phyloP scores from a whole-genome alignment of 2,888 invertebrate genomes.

The Morinoia aosen region DNA sequence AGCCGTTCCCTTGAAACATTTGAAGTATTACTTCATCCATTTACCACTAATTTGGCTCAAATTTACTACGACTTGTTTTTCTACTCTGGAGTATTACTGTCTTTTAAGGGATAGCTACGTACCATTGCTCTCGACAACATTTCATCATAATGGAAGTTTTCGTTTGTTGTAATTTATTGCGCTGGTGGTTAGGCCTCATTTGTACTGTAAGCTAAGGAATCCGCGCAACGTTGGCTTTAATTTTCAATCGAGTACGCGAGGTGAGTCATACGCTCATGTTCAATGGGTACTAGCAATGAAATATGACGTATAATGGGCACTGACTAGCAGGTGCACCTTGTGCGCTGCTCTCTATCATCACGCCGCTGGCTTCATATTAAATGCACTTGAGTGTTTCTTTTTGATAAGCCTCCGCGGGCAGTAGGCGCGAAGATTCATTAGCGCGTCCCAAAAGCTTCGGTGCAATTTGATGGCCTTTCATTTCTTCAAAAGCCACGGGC shows the following conservation, averaged over 20 bases:
- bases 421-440: conserved; percentile 44
- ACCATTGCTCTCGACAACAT: too few relatives aligned
- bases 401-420: background rate
- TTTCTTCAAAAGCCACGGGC: background rate
- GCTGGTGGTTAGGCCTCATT: background rate
- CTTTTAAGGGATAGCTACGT: too few relatives aligned
- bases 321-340: background rate
- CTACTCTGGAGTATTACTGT: too few relatives aligned
- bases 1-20: too few relatives aligned
- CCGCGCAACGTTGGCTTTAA: background rate
- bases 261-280: background rate
- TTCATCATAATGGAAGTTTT: too few relatives aligned
- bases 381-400: background rate
- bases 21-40: too few relatives aligned
- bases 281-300: background rate
- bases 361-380: background rate
- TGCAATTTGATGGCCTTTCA: background rate
- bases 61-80: too few relatives aligned
- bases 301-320: background rate
- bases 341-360: background rate
- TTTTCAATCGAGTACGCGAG: background rate
- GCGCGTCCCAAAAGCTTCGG: background rate
- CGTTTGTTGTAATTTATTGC: background rate
- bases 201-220: background rate
- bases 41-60: too few relatives aligned